Evolutionary conservation across 2,797 vertebrate species (phyloP).

Genomic region (Heliangelus exortis): DNA sequence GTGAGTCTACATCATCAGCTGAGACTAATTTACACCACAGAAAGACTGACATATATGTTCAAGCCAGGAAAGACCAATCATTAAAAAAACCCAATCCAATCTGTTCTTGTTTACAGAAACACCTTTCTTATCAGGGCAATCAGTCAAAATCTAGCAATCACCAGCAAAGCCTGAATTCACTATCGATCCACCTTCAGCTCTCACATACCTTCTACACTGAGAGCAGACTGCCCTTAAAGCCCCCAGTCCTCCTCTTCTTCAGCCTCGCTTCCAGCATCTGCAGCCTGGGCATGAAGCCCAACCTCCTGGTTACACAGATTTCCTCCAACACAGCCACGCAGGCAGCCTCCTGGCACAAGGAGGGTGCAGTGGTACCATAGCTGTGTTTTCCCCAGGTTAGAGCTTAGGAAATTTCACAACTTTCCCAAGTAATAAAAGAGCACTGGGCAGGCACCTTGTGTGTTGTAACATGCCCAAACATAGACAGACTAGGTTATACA

Average conservation of each 20-base stretch:
- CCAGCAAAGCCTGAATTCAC: background rate
- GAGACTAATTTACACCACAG: constrained; percentile 24
- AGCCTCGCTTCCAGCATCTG: background rate
- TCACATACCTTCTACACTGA: background rate
- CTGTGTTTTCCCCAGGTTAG: background rate
- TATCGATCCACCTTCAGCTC: background rate
- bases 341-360: fast-evolving
- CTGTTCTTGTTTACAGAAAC: constrained; percentile 8
- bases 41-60: background rate
- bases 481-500: background rate
- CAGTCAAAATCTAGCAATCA: constrained; percentile 6
- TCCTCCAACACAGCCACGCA: fast-evolving
- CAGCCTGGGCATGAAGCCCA: background rate
- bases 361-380: background rate
- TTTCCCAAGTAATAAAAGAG: background rate
- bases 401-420: background rate
- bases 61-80: background rate
- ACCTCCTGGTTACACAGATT: fast-evolving
- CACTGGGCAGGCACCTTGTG: background rate
- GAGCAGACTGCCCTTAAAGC: background rate
- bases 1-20: background rate
- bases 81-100: background rate
- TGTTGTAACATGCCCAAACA: background rate
- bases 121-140: constrained; percentile 24
- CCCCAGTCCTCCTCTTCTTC: background rate